Percentiles rank a stretch among this genome's conserved stretches.
phyloP scores from a whole-genome alignment of 2,888 invertebrate genomes.

The Lepidochitona cinerea region DNA sequence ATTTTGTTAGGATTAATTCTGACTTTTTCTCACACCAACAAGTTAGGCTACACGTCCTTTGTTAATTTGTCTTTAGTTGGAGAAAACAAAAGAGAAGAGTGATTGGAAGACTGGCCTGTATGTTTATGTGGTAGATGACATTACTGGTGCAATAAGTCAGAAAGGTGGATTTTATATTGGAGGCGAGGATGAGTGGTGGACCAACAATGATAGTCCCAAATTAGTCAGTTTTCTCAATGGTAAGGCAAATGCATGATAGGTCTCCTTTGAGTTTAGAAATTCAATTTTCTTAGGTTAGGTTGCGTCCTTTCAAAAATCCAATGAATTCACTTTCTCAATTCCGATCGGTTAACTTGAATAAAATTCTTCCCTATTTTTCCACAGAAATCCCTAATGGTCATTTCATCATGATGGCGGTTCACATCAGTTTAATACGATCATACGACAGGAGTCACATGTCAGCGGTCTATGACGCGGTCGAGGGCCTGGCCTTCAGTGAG shows the following conservation, averaged over 20 bases:
- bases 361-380: neutral
- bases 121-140: slow-evolving; percentile 9
- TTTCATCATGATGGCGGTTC: slow-evolving; percentile 17
- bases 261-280: too few species aligned
- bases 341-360: too few species aligned
- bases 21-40: too few species aligned
- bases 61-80: too few species aligned
- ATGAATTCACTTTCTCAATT: too few species aligned
- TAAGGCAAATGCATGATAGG: too few species aligned
- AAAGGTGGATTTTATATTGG: neutral
- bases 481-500: slow-evolving; percentile 18
- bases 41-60: too few species aligned
- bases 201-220: neutral
- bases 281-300: too few species aligned
- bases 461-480: slow-evolving; percentile 1
- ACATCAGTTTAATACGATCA: neutral
- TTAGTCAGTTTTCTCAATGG: slow-evolving; percentile 3
- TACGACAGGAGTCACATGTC: neutral
- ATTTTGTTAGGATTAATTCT: too few species aligned
- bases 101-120: slow-evolving; percentile 13
- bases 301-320: too few species aligned
- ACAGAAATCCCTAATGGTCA: slow-evolving; percentile 16
- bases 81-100: neutral
- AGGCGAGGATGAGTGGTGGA: neutral
- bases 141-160: neutral